Base-by-base conservation (phyloP, 2,113 vertebrate genomes). In the Tapirus terrestris region DNA sequence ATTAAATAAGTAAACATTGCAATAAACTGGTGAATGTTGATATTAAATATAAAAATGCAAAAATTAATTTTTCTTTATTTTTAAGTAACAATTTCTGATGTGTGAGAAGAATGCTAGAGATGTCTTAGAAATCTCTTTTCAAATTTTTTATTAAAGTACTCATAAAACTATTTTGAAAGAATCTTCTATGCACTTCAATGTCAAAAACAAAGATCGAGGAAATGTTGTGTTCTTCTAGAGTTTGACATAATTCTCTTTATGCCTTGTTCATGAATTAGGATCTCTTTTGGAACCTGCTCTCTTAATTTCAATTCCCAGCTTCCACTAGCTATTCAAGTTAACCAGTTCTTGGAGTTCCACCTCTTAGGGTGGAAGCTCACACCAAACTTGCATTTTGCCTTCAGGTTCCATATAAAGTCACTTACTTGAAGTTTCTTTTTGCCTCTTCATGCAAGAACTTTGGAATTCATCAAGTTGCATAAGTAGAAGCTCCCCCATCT, bases 121-220 rank as follows among this genome's bases (percentile, higher is more conserved):
- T 92, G 6, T n/a, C 43, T 79, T 89, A 39, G 29, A 92, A 96
- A 83, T 89, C 10, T 33, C 10, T 87, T 94, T 63, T 39, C 31
- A 81, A 65, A 4, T 23, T 65, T 96, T 89, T 87, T 83, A 95
- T 89, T 95, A 56, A 90, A 92, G 60, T 81, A 51, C 45, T 91
- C 82, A 91, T 65, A 63, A 91, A 88, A 80, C 76, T 82, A 76
- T 94, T 83, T 97, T 84, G 33, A 72, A 92, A 92, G 31, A 79
- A 23, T 58, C 12, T 70, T 82, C 31, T 73, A 56, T 67, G 10
- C 1, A 77, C 0, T 87, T 94, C 14, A 79, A 31, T 10, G 2
- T 81, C 36, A 25, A 92, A 14, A 75, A 20, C 16, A 65, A 67
- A 60, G 12, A 76, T 88, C 18, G 68, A 83, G 48, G 29, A 84